Evolutionary conservation across 2,888 invertebrate genomes (phyloP), one percentile per base, ranked within the genome.

Genomic region (Alsophila aescularia): DNA sequence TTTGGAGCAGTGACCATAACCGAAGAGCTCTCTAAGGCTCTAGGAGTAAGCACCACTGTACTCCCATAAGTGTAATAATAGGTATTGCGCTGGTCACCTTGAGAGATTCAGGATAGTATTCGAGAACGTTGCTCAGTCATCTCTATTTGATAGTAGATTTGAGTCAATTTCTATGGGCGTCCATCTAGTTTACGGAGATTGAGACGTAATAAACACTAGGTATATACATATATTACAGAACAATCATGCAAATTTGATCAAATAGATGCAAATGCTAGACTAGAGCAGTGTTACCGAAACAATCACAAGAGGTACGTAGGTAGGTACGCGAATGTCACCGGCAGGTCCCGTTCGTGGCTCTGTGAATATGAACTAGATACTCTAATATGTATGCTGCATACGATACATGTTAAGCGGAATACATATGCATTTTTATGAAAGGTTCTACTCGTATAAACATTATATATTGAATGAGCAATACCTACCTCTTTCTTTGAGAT

Each of bases 401-500:
- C 32, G 32, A 39, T 40, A 40, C 39, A 49, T 49, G 14, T 18
- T 24, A 34, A 49, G 15, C 40, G 24, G 14, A 4, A 34, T 49
- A 34, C 5, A 40, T 40, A 40, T 49, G 32, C 12, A 34, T 34
- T 39, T 39, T 39, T 39, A 48, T 39, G 27, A 15, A 14, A 40
- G 13, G 9, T 27, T 4, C 0, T 27, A 14, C 2, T 13, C 24
- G 27, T 13, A 29, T 2, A 29, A 29, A 8, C 29, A 13, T 0
- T 34, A 34, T 34, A 13, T 13, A 34, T 29, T 29, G 14, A 34
- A 12, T 8, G 13, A 13, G 34, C 12, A 34, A 34, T 34, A 6
- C 7, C 12, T 13, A 3, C 12, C 2, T 34, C 8, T 29, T n/a
- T n/a, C 29, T n/a, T 29, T 29, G 2, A 24, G 24, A 24, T 24